phyloP scores from a whole-genome alignment of 2,113 vertebrate genomes.

The Oryzias woworae region DNA sequence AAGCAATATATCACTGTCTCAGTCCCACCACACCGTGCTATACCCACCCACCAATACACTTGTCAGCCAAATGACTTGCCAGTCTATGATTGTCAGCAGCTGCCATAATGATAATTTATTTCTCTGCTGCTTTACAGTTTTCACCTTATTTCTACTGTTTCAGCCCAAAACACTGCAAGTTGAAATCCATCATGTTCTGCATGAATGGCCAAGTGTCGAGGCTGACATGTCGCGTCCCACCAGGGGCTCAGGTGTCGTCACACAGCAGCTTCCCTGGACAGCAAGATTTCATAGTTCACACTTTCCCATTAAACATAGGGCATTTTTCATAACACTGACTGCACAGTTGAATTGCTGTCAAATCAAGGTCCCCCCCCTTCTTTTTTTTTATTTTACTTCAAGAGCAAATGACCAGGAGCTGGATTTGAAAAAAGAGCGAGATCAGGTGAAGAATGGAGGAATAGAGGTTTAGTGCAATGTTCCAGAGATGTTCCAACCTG shows the following conservation, averaged over 20 bases:
- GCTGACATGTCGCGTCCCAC: slow-evolving; percentile 37
- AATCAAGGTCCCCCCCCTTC: background rate
- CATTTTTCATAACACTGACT: slow-evolving; percentile 44
- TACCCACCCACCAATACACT: slow-evolving; percentile 38
- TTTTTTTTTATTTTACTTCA: slow-evolving; percentile 17
- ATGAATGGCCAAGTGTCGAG: slow-evolving; percentile 32
- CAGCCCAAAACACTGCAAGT: slow-evolving; percentile 29
- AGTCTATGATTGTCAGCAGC: slow-evolving; percentile 66
- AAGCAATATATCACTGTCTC: slow-evolving; percentile 59
- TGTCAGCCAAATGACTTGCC: slow-evolving; percentile 65
- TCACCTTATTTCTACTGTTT: slow-evolving; percentile 24
- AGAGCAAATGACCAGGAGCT: slow-evolving; percentile 18
- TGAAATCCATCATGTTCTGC: slow-evolving; percentile 55
- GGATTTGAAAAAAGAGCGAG: slow-evolving; percentile 4
- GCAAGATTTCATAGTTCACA: slow-evolving; percentile 41
- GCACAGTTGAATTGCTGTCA: slow-evolving; percentile 15
- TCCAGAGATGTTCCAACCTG: background rate
- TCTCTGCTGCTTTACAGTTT: slow-evolving; percentile 22
- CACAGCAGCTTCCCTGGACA: slow-evolving; percentile 7
- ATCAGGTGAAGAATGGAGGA: background rate
- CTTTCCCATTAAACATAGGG: slow-evolving; percentile 44
- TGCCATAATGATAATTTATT: slow-evolving; percentile 62
- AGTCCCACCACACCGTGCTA: slow-evolving; percentile 49
- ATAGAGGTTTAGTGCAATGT: slow-evolving; percentile 4
- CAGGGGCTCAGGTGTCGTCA: slow-evolving; percentile 26